A percentile compares a stretch with the other conserved stretches of the same genome.
Conservation (phyloP, 2,888 invertebrate species). For the Drosophila basisetae region DNA sequence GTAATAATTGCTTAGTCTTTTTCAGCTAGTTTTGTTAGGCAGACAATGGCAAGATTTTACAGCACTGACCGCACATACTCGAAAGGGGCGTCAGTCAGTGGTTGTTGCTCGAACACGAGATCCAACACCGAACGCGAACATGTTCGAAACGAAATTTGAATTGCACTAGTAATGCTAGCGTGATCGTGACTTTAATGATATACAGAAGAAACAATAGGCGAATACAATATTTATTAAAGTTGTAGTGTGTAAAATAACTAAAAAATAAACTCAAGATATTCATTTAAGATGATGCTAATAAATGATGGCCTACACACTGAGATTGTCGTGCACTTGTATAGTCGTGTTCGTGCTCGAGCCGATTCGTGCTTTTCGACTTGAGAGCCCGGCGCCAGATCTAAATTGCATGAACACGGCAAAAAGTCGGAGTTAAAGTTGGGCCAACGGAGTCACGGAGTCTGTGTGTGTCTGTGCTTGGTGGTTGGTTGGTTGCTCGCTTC, state of each 20-base stretch:
- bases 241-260: not conserved
- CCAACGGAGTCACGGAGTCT: slow-evolving; percentile 59
- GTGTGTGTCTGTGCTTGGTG: slow-evolving; percentile 47
- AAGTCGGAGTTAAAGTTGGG: slow-evolving; percentile 53
- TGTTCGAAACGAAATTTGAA: slow-evolving; percentile 38
- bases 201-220: not conserved
- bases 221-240: not conserved
- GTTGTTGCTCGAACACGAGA: slow-evolving; percentile 53
- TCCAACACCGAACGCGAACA: slow-evolving; percentile 49
- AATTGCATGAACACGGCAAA: slow-evolving; percentile 29
- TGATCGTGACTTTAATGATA: slow-evolving; percentile 24
- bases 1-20: not conserved
- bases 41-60: slow-evolving; percentile 17
- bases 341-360: slow-evolving; percentile 3
- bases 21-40: slow-evolving; percentile 20
- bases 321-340: not conserved
- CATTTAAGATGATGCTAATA: not conserved
- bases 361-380: slow-evolving; percentile 12
- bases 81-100: slow-evolving; percentile 57
- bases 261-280: not conserved
- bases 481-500: slow-evolving; percentile 43
- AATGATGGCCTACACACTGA: not conserved
- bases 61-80: slow-evolving; percentile 39
- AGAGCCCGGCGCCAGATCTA: slow-evolving; percentile 25
- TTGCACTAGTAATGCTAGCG: slow-evolving; percentile 39